Evolutionary conservation across 1,140 invertebrate species (phyloP), one percentile per base, ranked within the genome.

Genomic region (Phocides pigmalion): DNA sequence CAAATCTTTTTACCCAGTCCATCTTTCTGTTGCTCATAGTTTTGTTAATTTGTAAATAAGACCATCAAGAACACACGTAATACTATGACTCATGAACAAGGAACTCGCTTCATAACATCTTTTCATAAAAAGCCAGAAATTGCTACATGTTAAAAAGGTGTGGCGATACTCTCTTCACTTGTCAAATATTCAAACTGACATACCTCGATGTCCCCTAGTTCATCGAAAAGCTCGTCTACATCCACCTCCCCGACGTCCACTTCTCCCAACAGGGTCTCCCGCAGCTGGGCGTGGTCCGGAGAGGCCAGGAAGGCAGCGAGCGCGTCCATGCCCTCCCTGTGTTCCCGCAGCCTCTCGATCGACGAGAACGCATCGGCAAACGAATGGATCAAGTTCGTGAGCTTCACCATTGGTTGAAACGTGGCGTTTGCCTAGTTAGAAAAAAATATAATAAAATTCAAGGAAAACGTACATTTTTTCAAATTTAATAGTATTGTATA

Each of bases 321-420:
- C 2, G 91, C 93, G 0, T 74, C 81, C 2, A 93, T 67, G 35
- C 84, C 93, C 5, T 87, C 80, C 17, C 84, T 80, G 81, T 93
- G 93, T 0, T 87, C 74, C 0, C 83, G 76, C 6, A 94, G 70
- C 17, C 87, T 84, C 5, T 87, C 86, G 32, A 94, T 64, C 0
- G 93, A 89, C 0, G 82, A 76, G 25, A 94, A 89, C 0, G 89
- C 85, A 9, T 73, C 70, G 8, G 92, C 85, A 61, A 94, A 91
- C 16, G 89, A 87, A 22, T 87, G 81, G 15, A 94, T 79, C 8
- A 94, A 53, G 0, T 74, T 56, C 0, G 87, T 76, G 22, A 95
- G 82, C 15, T 91, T 90, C 9, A 91, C 87, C 78, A 94, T 90
- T 53, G 93, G 92, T 6, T 90, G 76, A 63, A 95, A 95, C 0